These are phyloP conservation scores for Chaetops frenatus DNA, from an alignment of 2,113 vertebrate species.

Conservation along the genomic window DNA sequence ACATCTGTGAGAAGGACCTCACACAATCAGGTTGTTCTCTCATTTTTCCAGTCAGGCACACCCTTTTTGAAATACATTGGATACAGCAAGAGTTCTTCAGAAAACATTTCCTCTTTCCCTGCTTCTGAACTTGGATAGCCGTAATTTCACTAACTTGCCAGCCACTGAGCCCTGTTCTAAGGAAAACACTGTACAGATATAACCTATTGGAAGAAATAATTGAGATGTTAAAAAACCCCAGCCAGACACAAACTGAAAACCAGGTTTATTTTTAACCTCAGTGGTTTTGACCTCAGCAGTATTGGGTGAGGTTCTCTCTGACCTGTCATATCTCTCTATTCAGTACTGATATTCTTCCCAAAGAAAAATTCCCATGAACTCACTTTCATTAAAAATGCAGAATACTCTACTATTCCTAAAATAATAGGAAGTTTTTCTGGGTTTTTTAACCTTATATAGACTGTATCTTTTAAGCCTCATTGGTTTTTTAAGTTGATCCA, in stretches of 20 bases:
- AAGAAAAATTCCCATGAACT: not conserved
- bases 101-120: not conserved
- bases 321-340: not conserved
- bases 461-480: not conserved
- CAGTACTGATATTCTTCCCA: not conserved
- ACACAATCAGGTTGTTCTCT: not conserved
- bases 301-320: not conserved
- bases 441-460: not conserved
- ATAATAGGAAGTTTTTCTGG: not conserved
- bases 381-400: not conserved
- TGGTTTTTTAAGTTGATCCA: not conserved
- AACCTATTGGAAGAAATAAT: not conserved
- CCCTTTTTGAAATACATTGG: not conserved
- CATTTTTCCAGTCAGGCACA: not conserved
- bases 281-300: not conserved
- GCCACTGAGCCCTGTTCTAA: not conserved
- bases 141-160: not conserved
- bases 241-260: not conserved
- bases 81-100: not conserved
- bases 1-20: slow-evolving; percentile 23
- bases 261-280: not conserved
- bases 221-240: not conserved
- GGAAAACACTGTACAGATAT: not conserved
- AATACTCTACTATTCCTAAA: not conserved
- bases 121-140: not conserved